A percentile compares a stretch with the other conserved stretches of the same genome.
phyloP scores from a whole-genome alignment of 2,113 vertebrate species.

The Ceyx margarethae region DNA sequence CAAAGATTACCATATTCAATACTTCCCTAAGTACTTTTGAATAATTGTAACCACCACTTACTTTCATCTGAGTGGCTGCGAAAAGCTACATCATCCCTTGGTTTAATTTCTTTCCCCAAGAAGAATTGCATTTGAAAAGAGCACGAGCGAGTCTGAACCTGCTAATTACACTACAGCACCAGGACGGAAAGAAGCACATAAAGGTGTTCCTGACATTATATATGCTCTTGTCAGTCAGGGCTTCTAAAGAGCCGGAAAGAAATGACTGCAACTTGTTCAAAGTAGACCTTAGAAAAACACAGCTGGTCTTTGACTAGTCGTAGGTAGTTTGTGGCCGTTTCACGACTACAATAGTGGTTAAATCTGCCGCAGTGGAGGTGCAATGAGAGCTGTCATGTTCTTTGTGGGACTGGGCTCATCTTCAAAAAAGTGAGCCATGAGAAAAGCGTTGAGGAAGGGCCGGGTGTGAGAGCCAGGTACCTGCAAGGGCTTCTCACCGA shows the following conservation, averaged over 20 bases:
- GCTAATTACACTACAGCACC: conserved; percentile 35
- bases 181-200: background rate
- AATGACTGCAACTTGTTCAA: conserved; percentile 25
- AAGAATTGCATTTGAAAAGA: conserved; percentile 58
- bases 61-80: conserved; percentile 59
- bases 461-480: background rate
- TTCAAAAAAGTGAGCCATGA: background rate
- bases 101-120: conserved; percentile 49
- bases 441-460: background rate
- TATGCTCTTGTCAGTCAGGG: conserved; percentile 13
- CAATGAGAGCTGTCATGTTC: background rate
- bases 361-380: background rate
- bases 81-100: conserved; percentile 53
- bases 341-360: background rate
- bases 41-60: conserved; percentile 65
- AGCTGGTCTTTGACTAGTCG: background rate
- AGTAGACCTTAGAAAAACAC: conserved; percentile 36
- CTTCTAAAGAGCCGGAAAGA: background rate
- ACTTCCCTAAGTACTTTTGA: conserved; percentile 51
- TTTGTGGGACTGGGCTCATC: background rate
- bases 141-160: conserved; percentile 53
- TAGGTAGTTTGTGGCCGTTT: conserved; percentile 10
- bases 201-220: conserved; percentile 30
- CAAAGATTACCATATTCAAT: conserved; percentile 51
- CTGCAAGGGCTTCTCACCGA: background rate